Evolutionary conservation across 2,888 invertebrate genomes (phyloP), one percentile per base, ranked within the genome.

Genomic region (Sphaerophoria rueppellii): DNA sequence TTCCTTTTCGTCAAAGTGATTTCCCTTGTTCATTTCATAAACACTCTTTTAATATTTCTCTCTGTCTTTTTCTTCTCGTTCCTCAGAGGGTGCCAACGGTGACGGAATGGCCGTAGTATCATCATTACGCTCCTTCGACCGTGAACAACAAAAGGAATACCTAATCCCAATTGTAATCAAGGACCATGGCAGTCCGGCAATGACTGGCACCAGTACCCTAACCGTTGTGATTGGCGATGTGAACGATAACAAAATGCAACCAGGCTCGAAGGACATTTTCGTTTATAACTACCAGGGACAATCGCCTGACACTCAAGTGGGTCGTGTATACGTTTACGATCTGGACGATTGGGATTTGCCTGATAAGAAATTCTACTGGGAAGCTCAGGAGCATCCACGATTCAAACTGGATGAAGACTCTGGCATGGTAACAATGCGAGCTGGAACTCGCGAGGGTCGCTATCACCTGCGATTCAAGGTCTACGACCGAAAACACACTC

Each of bases 31-130:
- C 82, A 79, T 70, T 73, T 75, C 55, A 79, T 58, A 65, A 58
- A 67, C 67, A 67, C 67, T 48, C 50, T 60, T 24, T 48, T 50
- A 34, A 32, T 50, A 14, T 40, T 34, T 14, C 40, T 50, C 35
- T 35, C 40, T 6, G 43, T 43, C 11, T 9, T 34, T 52, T 63
- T 37, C 24, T 43, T 54, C 9, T 43, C 11, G 6, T 55, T 43
- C 5, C n/a, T 72, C 94, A 96, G 96, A 98, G 94, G 98, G 98
- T 87, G 98, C 98, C 65, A 98, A 98, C 89, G 98, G 98, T 61
- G 98, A 98, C 91, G 99, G 99, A 52, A 98, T 98, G 96, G 99
- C 99, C 63, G 97, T 98, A 69, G 97, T 99, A n/a, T 97, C 97
- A 2, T 98, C 99, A 0, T 93, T 98, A 46, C 94, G 97, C 85